These are phyloP conservation scores for Drosophila demipolita DNA, from an alignment of 2,888 invertebrate species.

Conservation along the genomic window DNA sequence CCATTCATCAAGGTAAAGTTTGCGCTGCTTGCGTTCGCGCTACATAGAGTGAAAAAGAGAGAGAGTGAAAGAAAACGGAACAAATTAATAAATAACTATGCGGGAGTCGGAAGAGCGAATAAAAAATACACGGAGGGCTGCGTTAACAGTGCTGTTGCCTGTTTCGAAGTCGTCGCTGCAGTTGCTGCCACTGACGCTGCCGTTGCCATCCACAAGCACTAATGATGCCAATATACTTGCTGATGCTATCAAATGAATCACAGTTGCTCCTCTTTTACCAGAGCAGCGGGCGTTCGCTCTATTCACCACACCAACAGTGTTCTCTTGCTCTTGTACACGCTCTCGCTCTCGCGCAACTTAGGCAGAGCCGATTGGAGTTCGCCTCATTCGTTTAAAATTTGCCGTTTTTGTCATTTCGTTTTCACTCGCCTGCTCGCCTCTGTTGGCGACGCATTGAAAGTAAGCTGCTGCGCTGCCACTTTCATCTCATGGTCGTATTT, in stretches of 20 bases:
- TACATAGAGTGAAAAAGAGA: conserved; percentile 80
- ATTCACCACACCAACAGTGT: conserved; percentile 36
- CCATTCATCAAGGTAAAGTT: conserved; percentile 97
- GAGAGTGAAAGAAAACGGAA: conserved; percentile 33
- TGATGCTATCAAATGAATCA: conserved; percentile 60
- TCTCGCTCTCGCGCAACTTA: conserved; percentile 12
- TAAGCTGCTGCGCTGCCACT: not conserved
- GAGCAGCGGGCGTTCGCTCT: conserved; percentile 5
- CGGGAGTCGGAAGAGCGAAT: conserved; percentile 37
- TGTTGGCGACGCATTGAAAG: conserved; percentile 28
- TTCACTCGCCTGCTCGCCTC: conserved; percentile 59
- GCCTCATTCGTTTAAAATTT: conserved; percentile 47
- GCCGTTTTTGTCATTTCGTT: conserved; percentile 59
- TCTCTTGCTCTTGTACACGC: conserved; percentile 3
- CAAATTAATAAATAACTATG: conserved; percentile 39
- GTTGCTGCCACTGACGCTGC: conserved; percentile 29
- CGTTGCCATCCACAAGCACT: conserved; percentile 1
- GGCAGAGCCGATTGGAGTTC: conserved; percentile 17
- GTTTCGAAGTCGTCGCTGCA: conserved; percentile 23
- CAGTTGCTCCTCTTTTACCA: conserved; percentile 50
- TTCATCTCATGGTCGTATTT: conserved; percentile 59
- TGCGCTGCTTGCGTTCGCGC: conserved; percentile 96
- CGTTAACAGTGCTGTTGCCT: conserved; percentile 25
- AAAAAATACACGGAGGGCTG: conserved; percentile 50
- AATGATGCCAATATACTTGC: conserved; percentile 8